Evolutionary conservation across 2,888 invertebrate species (phyloP).

Genomic region (Helobdella robusta): DNA sequence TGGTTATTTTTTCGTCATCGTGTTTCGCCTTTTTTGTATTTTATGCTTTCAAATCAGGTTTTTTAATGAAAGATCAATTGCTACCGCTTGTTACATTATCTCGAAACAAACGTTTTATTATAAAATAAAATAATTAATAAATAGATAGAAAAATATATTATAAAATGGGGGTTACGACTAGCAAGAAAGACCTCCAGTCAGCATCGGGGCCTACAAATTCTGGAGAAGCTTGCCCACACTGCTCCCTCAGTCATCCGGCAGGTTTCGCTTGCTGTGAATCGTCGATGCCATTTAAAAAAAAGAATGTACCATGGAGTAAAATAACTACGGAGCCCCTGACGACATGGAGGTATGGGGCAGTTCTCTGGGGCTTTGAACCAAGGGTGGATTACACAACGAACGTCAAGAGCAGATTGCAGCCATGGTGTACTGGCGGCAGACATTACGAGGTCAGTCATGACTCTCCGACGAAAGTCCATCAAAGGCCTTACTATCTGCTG

Average conservation of each 20-base stretch:
- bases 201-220: conserved; percentile 3
- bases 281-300: no score
- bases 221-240: neutral
- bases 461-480: conserved; percentile 30
- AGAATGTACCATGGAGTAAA: conserved; percentile 24
- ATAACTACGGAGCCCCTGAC: conserved; percentile 29
- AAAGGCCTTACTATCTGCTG: conserved; percentile 34
- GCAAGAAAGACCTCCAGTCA: conserved; percentile 12
- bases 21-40: no score
- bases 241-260: neutral
- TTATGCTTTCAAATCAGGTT: no score
- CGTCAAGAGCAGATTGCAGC: conserved; percentile 35
- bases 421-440: conserved; percentile 36
- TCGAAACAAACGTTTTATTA: no score
- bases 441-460: conserved; percentile 33
- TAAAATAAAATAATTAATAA: no score
- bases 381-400: conserved; percentile 36
- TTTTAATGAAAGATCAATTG: no score
- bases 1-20: no score
- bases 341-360: conserved; percentile 36
- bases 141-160: no score
- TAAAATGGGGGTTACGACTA: conserved; percentile 18
- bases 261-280: neutral
- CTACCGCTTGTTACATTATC: no score
- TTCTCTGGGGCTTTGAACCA: conserved; percentile 37